Conservation (phyloP, 2,888 invertebrate species). For the Limnephilus lunatus region DNA sequence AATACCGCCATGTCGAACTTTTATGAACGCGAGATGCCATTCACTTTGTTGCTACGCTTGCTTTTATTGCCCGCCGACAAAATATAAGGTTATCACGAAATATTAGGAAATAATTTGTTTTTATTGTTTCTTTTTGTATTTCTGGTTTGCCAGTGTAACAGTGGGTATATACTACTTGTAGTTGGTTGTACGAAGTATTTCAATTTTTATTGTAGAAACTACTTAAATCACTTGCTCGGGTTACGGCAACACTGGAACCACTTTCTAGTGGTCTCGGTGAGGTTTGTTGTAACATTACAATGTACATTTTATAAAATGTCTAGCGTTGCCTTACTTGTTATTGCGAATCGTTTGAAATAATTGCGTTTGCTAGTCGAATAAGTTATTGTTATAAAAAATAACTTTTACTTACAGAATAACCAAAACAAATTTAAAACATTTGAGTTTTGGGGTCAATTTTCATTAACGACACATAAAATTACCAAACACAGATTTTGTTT, state of each 20-base stretch:
- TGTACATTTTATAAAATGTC: not conserved
- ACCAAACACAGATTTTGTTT: not conserved
- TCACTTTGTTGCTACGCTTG: constrained; percentile 43
- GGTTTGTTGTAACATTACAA: not conserved
- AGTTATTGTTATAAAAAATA: not conserved
- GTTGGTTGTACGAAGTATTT: not conserved
- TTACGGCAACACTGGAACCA: not conserved
- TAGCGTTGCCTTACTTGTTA: not conserved
- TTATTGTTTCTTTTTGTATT: constrained; percentile 5
- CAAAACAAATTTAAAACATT: not conserved
- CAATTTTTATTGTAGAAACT: not conserved
- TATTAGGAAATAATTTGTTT: constrained; percentile 34
- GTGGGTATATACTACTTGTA: not conserved
- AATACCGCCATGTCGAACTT: not conserved
- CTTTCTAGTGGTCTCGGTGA: not conserved
- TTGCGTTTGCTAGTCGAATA: not conserved
- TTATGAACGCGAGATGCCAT: constrained; percentile 28
- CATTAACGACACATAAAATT: not conserved
- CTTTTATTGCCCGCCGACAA: constrained; percentile 7
- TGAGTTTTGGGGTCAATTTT: not conserved
- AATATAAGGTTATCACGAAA: constrained; percentile 38
- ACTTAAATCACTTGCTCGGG: not conserved
- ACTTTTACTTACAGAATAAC: not conserved
- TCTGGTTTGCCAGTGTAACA: not conserved
- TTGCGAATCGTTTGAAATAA: not conserved